Conservation (phyloP, 2,888 invertebrate genomes). For the Caradrina clavipalpis region DNA sequence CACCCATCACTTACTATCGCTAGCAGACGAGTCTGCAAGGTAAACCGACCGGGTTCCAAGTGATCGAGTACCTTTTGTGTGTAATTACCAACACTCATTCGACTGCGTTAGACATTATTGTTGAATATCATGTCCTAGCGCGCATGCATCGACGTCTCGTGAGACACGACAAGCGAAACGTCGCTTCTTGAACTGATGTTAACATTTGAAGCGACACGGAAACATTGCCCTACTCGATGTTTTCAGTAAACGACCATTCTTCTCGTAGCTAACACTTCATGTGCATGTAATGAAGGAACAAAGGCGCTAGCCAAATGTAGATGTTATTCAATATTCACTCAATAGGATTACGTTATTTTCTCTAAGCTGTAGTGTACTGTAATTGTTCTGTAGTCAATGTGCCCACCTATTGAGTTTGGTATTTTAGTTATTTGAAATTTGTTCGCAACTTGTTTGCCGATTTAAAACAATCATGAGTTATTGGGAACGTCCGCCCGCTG, state of each 20-base stretch:
- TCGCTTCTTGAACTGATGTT: slow-evolving; percentile 62
- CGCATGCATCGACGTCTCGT: slow-evolving; percentile 46
- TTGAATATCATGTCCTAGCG: slow-evolving; percentile 40
- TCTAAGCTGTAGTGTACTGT: slow-evolving; percentile 75
- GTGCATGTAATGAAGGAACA: slow-evolving; percentile 58
- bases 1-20: slow-evolving; percentile 13
- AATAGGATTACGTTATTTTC: slow-evolving; percentile 69
- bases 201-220: slow-evolving; percentile 34
- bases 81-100: slow-evolving; percentile 17
- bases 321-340: slow-evolving; percentile 67
- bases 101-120: slow-evolving; percentile 47
- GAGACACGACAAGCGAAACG: slow-evolving; percentile 40
- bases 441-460: slow-evolving; percentile 64
- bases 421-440: slow-evolving; percentile 74
- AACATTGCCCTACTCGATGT: slow-evolving; percentile 34
- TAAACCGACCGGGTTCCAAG: slow-evolving; percentile 7
- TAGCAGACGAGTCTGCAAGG: slow-evolving; percentile 15
- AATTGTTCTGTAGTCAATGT: slow-evolving; percentile 84
- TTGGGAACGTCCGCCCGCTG: slow-evolving; percentile 21
- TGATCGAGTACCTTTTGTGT: slow-evolving; percentile 17
- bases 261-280: slow-evolving; percentile 56
- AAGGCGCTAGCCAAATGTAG: slow-evolving; percentile 69
- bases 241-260: slow-evolving; percentile 41
- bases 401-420: slow-evolving; percentile 85
- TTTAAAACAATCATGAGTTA: slow-evolving; percentile 27